Base-by-base conservation (phyloP, 2,888 invertebrate genomes). In the Eledona agricola region DNA sequence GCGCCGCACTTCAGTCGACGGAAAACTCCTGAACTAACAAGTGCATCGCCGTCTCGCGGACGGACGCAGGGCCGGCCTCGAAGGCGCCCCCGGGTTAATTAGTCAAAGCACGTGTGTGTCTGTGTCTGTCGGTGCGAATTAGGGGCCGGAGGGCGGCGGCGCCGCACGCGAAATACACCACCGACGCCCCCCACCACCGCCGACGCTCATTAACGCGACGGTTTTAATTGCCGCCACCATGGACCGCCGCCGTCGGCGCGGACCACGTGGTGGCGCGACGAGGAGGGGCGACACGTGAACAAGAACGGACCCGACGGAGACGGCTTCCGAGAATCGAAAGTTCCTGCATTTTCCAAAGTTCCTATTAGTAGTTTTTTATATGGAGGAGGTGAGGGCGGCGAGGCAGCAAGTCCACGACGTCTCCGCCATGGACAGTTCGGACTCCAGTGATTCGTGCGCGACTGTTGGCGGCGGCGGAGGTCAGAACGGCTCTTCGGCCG, bases 361-460 rank as follows among this genome's bases (percentile, higher is more conserved):
- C 59, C 58, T 57, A 59, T 13, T n/a, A n/a, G n/a, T n/a, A n/a
- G n/a, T n/a, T n/a, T n/a, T n/a, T n/a, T n/a, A n/a, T n/a, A n/a
- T n/a, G n/a, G n/a, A n/a, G n/a, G n/a, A n/a, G 50, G 74, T 74
- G 74, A 72, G 74, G 29, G 67, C 70, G 10, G 69, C 74, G 11
- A 65, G 74, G n/a, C 62, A 65, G 17, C 65, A 67, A 6, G 67
- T 70, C 9, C 67, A 69, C 4, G 72, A 72, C 42, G 73, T 74
- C 16, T 67, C 65, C 22, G 56, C 60, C 12, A 65, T 75, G 67
- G 75, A 75, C 28, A 74, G 72, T 57, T 73, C 73, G 28, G 75
- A 76, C 55, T 76, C 76, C 26, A 74, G 73, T 57, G 75, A 76
- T 55, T 74, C 74, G 23, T 74, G 74, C 45, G 65, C 66, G 28